Percentiles rank a stretch among this genome's conserved stretches.
Evolutionary conservation across 2,888 invertebrate species (phyloP).

Genomic region (Caenorhabditis sp.): DNA sequence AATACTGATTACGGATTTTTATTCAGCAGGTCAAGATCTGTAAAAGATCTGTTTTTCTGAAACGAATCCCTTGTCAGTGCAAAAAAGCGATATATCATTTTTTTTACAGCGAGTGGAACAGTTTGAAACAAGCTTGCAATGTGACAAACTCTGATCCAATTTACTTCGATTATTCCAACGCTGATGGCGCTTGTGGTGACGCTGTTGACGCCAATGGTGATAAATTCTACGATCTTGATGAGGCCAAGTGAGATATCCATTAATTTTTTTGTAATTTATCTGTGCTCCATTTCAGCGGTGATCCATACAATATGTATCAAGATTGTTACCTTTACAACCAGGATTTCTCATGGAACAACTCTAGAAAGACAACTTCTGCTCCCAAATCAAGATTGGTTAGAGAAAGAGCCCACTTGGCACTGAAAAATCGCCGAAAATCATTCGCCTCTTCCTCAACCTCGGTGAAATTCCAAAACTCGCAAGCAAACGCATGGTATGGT

Average conservation of each 20-base stretch:
- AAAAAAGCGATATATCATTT: background rate
- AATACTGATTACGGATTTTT: no score
- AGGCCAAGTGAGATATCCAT: slow-evolving; percentile 13
- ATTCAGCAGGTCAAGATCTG: no score
- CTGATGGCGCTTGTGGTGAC: slow-evolving; percentile 23
- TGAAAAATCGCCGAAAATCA: slow-evolving; percentile 11
- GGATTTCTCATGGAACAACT: slow-evolving; percentile 12
- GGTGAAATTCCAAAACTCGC: slow-evolving; percentile 18
- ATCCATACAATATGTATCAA: slow-evolving; percentile 55
- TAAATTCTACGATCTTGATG: slow-evolving; percentile 33
- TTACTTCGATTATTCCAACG: slow-evolving; percentile 38
- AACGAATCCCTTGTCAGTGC: no score
- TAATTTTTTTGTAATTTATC: no score
- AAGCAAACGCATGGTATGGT: slow-evolving; percentile 46
- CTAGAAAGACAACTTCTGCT: background rate
- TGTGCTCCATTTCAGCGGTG: slow-evolving; percentile 38
- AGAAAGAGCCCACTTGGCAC: slow-evolving; percentile 10
- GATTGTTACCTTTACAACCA: slow-evolving; percentile 44
- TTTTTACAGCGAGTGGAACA: slow-evolving; percentile 50
- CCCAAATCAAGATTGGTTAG: slow-evolving; percentile 3
- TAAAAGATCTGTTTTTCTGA: no score
- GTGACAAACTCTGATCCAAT: slow-evolving; percentile 28
- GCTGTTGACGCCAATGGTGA: slow-evolving; percentile 33
- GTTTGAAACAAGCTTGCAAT: slow-evolving; percentile 39
- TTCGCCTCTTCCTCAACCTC: slow-evolving; percentile 7